Conservation (phyloP, 2,113 vertebrate species). For the Corythoichthys haematopterus region DNA sequence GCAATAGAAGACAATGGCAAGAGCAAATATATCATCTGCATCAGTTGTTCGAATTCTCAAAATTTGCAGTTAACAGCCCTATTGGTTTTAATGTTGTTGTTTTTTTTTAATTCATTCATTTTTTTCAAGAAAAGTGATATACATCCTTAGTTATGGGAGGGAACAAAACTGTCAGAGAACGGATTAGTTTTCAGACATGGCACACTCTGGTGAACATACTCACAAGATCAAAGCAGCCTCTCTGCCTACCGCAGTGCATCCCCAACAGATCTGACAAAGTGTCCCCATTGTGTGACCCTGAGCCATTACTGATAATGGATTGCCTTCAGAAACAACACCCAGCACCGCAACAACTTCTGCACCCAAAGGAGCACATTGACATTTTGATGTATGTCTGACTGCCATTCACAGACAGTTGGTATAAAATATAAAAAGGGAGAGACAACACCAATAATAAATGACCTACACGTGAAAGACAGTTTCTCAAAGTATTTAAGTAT, state of each 20-base stretch:
- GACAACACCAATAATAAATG: too few species aligned
- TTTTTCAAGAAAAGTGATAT: slow-evolving; percentile 15
- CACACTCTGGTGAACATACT: slow-evolving; percentile 73
- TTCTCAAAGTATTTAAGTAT: too few species aligned
- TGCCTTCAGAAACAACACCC: slow-evolving; percentile 57
- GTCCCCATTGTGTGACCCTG: slow-evolving; percentile 67
- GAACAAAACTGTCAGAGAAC: slow-evolving; percentile 50
- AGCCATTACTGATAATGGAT: slow-evolving; percentile 70
- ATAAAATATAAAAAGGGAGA: too few species aligned
- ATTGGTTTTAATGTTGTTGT: slow-evolving; percentile 20
- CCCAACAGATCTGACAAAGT: slow-evolving; percentile 65
- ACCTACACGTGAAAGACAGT: too few species aligned
- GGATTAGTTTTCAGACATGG: slow-evolving; percentile 71
- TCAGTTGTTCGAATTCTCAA: slow-evolving; percentile 23
- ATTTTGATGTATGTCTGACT: slow-evolving; percentile 53
- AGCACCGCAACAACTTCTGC: slow-evolving; percentile 38
- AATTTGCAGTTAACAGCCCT: slow-evolving; percentile 27
- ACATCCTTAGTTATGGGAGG: slow-evolving; percentile 42
- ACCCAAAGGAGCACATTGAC: slow-evolving; percentile 21
- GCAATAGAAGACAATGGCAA: slow-evolving; percentile 48
- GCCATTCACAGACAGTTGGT: slow-evolving; percentile 36
- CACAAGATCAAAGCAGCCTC: slow-evolving; percentile 68
- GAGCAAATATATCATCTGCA: slow-evolving; percentile 37
- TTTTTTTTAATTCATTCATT: slow-evolving; percentile 1
- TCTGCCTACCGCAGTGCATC: slow-evolving; percentile 70